Evolutionary conservation across 2,888 invertebrate species (phyloP), one percentile per base, ranked within the genome.

Genomic region (Chalcosyrphus nemorum): DNA sequence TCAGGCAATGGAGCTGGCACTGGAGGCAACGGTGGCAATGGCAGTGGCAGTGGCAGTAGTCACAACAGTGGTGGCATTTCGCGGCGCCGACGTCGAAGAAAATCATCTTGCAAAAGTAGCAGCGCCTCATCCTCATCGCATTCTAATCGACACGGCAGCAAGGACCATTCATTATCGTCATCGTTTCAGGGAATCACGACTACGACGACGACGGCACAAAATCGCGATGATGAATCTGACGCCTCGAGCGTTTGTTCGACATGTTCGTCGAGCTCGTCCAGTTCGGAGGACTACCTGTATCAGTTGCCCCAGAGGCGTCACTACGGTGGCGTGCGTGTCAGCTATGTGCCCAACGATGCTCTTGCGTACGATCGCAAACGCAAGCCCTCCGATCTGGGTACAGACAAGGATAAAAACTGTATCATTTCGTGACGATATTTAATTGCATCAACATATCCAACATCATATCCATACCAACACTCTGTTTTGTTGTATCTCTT

Each of bases 291-390:
- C 86, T 95, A 96, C 88, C 96, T 97, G 86, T 97, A 97, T 91
- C 95, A 96, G 82, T 92, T 97, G 88, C 97, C 97, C 2, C 95
- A 97, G 43, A 92, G 97, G 87, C 93, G 96, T 76, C 96, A 96
- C 61, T 97, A 97, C 90, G 96, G 96, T 70, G 97, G 97, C 43
- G 97, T 97, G 11, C 92, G 97, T 87, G 97, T 97, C 88, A 97
- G 97, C 7, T 98, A 98, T 92, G 97, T 98, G 86, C 97, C 97
- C 87, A 97, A 97, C 91, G 97, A 97, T 92, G 96, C 97, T 4
- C 93, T 97, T 57, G 97, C 97, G 74, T 95, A 95, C 89, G 96
- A 96, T 57, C 93, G 95, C 87, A 93, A 95, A 81, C 93, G 95
- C 68, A 93, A 95, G 87, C 93, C 90, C 65, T 88, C 90, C 59